phyloP scores from a whole-genome alignment of 2,888 invertebrate species.

The Notodonta ziczac region DNA sequence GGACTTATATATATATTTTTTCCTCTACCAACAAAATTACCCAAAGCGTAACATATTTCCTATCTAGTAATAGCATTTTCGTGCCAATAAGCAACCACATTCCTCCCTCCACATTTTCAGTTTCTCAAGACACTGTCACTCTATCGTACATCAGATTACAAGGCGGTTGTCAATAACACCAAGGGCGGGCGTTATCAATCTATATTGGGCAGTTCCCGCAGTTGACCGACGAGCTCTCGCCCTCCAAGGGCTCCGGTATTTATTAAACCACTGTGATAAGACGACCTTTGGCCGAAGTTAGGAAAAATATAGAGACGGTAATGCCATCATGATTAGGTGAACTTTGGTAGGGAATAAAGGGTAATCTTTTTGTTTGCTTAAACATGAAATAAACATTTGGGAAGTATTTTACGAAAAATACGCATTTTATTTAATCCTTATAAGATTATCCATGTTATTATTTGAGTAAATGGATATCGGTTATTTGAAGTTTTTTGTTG shows the following conservation, averaged over 20 bases:
- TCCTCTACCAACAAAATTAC: no score
- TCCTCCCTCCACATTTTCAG: not conserved
- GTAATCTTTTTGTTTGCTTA: not conserved
- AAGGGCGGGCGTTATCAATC: conserved; percentile 20
- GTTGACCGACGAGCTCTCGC: conserved; percentile 9
- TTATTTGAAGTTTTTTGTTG: no score
- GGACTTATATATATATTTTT: no score
- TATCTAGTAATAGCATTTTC: not conserved
- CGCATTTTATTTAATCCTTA: no score
- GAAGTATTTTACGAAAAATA: not conserved
- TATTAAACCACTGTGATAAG: not conserved
- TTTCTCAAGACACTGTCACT: conserved; percentile 4
- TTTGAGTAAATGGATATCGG: no score
- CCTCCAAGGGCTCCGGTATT: not conserved
- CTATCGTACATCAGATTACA: conserved; percentile 6
- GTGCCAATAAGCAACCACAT: not conserved
- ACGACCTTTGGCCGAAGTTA: not conserved
- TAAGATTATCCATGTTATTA: no score
- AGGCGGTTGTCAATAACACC: conserved; percentile 16
- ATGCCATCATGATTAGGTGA: not conserved
- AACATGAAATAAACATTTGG: not conserved
- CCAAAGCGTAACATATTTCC: no score
- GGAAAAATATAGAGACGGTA: not conserved
- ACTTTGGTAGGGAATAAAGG: not conserved
- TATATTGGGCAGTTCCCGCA: conserved; percentile 16